Conservation (phyloP, 2,797 vertebrate genomes). For the Clarias laeviceps region DNA sequence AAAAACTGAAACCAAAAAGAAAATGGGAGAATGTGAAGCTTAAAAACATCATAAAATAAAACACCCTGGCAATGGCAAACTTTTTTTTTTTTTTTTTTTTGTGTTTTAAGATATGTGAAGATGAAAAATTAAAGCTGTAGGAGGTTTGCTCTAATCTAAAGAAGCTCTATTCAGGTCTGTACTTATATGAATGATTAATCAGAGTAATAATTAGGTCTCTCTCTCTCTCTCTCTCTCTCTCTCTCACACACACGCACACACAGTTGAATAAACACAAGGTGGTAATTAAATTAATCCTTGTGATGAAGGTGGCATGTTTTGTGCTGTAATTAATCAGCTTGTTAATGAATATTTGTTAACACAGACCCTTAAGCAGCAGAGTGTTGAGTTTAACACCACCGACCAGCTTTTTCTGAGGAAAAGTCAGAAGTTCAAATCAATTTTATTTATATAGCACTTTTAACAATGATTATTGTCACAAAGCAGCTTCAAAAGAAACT, state of each 20-base stretch:
- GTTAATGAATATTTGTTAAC: not conserved
- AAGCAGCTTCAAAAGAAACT: too few relatives aligned
- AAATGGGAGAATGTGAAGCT: too few relatives aligned
- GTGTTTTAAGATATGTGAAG: too few relatives aligned
- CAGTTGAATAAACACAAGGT: constrained; percentile 11
- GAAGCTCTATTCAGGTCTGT: not conserved
- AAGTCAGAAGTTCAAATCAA: not conserved
- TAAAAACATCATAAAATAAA: too few relatives aligned
- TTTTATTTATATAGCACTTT: too few relatives aligned
- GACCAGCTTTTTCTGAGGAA: not conserved
- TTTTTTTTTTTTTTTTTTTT: too few relatives aligned
- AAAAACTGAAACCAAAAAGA: too few relatives aligned
- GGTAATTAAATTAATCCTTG: constrained; percentile 29
- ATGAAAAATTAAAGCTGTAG: not conserved
- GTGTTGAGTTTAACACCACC: not conserved
- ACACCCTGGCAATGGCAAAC: too few relatives aligned
- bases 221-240: not conserved
- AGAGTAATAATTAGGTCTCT: not conserved
- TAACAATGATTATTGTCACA: too few relatives aligned
- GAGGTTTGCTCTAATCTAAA: not conserved
- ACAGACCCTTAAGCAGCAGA: not conserved
- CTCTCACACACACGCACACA: not conserved
- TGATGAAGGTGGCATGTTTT: not conserved
- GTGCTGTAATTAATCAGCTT: constrained; percentile 13
- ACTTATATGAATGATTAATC: not conserved